Percentiles rank a stretch among this genome's conserved stretches.
Conservation (phyloP, 2,797 vertebrate genomes). For the Acanthis flammea region DNA sequence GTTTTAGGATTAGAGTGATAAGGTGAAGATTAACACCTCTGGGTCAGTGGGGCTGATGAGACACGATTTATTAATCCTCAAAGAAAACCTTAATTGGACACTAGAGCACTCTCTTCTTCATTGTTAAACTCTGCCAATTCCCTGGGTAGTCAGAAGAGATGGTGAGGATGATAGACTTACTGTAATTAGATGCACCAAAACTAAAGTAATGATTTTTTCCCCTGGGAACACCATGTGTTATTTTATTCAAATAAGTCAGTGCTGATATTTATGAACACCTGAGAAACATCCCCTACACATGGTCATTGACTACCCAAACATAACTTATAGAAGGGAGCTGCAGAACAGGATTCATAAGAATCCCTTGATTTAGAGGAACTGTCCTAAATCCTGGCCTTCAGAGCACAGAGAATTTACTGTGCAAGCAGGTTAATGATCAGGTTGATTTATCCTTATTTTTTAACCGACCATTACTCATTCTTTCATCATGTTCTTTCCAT, state of each 20-base stretch:
- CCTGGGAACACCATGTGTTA: slow-evolving; percentile 26
- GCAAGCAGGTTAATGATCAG: slow-evolving; percentile 49
- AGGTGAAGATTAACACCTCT: slow-evolving; percentile 73
- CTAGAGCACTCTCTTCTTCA: slow-evolving; percentile 58
- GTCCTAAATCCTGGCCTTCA: slow-evolving; percentile 46
- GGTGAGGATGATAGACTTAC: slow-evolving; percentile 59
- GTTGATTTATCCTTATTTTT: slow-evolving; percentile 55
- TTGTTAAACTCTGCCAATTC: slow-evolving; percentile 69
- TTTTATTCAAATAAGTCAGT: slow-evolving; percentile 42
- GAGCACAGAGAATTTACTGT: slow-evolving; percentile 10
- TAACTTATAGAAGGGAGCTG: neutral
- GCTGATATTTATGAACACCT: slow-evolving; percentile 35
- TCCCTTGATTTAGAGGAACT: slow-evolving; percentile 37
- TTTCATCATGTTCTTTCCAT: slow-evolving; percentile 26
- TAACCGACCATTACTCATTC: slow-evolving; percentile 33
- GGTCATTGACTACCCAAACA: neutral
- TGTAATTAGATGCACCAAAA: slow-evolving; percentile 70
- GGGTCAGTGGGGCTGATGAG: slow-evolving; percentile 62
- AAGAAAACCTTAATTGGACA: slow-evolving; percentile 77
- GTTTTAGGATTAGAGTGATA: slow-evolving; percentile 67
- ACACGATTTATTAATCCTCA: slow-evolving; percentile 76
- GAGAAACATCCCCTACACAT: slow-evolving; percentile 31
- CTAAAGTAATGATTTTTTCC: slow-evolving; percentile 48
- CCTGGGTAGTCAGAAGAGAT: slow-evolving; percentile 58
- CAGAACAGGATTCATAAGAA: neutral